Percentiles rank a stretch among this genome's conserved stretches.
phyloP scores from a whole-genome alignment of 2,888 invertebrate genomes.

The Ennomos quercinarius region DNA sequence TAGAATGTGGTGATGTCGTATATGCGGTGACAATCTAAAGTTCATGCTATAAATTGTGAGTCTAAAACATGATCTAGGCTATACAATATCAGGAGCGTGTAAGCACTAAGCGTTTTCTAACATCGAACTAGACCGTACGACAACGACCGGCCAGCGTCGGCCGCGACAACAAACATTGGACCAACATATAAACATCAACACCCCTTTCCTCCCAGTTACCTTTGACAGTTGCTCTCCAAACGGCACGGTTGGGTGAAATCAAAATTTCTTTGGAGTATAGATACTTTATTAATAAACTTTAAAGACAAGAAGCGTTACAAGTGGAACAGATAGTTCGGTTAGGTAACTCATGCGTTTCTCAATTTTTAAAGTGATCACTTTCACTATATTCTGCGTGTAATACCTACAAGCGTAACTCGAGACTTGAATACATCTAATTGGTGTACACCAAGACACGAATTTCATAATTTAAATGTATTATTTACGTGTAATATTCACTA shows the following conservation, averaged over 20 bases:
- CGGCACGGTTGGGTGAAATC: constrained; percentile 79
- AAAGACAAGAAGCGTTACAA: constrained; percentile 72
- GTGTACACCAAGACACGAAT: constrained; percentile 73
- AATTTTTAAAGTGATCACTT: constrained; percentile 47
- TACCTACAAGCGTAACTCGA: constrained; percentile 72
- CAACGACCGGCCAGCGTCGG: constrained; percentile 60
- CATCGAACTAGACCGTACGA: constrained; percentile 75
- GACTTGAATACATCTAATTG: constrained; percentile 62
- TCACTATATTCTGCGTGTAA: constrained; percentile 67
- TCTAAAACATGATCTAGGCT: constrained; percentile 47
- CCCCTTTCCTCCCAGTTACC: constrained; percentile 68
- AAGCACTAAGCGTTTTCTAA: constrained; percentile 77
- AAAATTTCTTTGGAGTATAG: constrained; percentile 84
- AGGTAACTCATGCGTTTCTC: constrained; percentile 64
- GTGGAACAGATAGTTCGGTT: constrained; percentile 59
- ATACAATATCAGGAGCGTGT: constrained; percentile 49
- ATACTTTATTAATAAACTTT: constrained; percentile 83
- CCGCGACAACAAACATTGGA: constrained; percentile 60
- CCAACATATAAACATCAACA: constrained; percentile 69
- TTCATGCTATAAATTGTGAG: constrained; percentile 38
- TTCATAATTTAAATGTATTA: constrained; percentile 52
- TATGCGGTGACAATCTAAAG: constrained; percentile 28
- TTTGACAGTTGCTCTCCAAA: constrained; percentile 77
- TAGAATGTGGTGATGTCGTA: constrained; percentile 5
- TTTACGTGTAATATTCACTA: constrained; percentile 59